Evolutionary conservation across 2,888 invertebrate genomes (phyloP).

Genomic region (Dryocosmus kuriphilus): DNA sequence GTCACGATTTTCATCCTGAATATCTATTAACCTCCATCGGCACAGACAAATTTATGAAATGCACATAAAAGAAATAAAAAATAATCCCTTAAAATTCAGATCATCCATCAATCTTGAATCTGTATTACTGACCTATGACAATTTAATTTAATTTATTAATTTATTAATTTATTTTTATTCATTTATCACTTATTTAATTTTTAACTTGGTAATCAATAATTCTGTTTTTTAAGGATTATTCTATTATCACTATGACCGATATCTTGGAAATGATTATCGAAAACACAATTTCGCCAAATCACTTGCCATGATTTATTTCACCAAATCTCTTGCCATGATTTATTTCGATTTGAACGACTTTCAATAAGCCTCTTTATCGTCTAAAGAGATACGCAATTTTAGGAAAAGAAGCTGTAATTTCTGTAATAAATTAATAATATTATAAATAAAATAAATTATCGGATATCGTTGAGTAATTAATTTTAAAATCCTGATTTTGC

Average conservation of each 20-base stretch:
- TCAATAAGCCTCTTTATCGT: neutral
- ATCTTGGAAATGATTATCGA: neutral
- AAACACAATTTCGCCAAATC: neutral
- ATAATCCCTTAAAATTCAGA: neutral
- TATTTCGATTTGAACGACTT: neutral
- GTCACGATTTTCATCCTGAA: slow-evolving; percentile 1
- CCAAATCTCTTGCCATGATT: neutral
- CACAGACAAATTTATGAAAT: neutral
- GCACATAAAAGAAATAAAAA: neutral
- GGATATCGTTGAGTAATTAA: neutral
- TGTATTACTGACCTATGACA: neutral
- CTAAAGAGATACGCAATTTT: neutral
- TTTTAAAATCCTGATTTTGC: neutral
- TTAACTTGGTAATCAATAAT: neutral
- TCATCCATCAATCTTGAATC: neutral
- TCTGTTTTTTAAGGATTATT: neutral
- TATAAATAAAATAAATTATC: neutral
- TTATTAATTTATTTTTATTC: too few species aligned
- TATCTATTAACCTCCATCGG: slow-evolving; percentile 20
- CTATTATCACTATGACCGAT: neutral
- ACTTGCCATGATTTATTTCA: neutral
- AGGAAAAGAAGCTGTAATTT: neutral
- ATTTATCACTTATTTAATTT: too few species aligned
- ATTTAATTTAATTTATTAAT: too few species aligned
- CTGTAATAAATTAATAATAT: neutral